Evolutionary conservation across 1,140 invertebrate genomes (phyloP), one percentile per base, ranked within the genome.

Genomic region (Pogonus chalceus): DNA sequence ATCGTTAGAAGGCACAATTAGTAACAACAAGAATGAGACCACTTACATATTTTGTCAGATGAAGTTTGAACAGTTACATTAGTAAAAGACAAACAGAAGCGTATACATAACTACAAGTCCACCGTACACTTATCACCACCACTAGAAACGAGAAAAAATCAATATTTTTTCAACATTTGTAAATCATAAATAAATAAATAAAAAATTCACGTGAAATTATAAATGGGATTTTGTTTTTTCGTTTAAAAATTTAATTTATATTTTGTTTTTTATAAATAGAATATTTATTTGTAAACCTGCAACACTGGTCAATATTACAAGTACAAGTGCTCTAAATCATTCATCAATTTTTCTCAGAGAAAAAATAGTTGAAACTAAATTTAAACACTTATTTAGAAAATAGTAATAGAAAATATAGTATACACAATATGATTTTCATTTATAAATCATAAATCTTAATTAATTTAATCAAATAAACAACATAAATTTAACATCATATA

Each of bases 11-110:
- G 26, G 26, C 26, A 31, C 26, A 31, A 14, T 43, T 43, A 43
- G 37, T 43, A 12, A 43, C 37, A 43, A 43, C 37, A 43, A 12
- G 37, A 18, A 43, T 43, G 18, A 18, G 18, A 43, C 37, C 9
- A 43, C 37, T 43, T 43, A 43, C 37, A 43, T 43, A 43, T 43
- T 43, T 43, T 43, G 37, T 43, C 37, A 43, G 37, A 43, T 43
- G 37, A 43, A 12, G 37, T 43, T 43, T 43, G 37, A 43, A 43
- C 37, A 43, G 9, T 43, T 43, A 43, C 37, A 43, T 43, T 43
- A 43, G 37, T 43, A 43, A 43, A 43, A 43, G 37, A 43, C 37
- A 43, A 43, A 43, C 37, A 43, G 37, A 43, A 43, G 37, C 37
- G 18, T 4, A 43, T 10, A 9, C 18, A 43, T 43, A 18, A 43